Evolutionary conservation across 2,888 invertebrate genomes (phyloP).

Genomic region (Chrysolina haemoptera): DNA sequence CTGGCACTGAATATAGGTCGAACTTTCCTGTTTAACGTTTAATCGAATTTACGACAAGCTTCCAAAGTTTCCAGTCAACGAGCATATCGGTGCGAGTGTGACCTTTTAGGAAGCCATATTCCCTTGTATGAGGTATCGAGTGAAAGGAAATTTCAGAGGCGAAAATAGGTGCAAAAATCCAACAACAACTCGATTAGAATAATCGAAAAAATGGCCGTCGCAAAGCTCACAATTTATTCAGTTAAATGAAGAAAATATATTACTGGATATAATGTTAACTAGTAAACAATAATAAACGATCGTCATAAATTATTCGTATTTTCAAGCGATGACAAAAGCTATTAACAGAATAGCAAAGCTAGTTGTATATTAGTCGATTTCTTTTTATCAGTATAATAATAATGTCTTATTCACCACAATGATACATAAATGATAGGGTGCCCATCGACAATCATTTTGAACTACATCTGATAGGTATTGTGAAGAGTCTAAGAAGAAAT

Average conservation of each 20-base stretch:
- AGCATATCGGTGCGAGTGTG: background rate
- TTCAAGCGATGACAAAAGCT: background rate
- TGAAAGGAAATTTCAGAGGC: background rate
- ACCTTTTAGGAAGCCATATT: background rate
- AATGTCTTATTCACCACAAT: no score
- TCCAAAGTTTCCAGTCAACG: background rate
- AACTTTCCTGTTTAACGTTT: background rate
- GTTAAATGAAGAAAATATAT: no score
- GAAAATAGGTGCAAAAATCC: background rate
- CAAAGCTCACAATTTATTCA: no score
- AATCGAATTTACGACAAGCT: conserved; percentile 15
- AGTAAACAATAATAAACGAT: no score
- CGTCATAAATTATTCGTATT: no score
- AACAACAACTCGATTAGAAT: background rate
- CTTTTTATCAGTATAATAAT: no score
- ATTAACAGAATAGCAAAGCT: background rate
- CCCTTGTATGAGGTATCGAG: background rate
- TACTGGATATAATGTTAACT: no score
- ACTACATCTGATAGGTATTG: no score
- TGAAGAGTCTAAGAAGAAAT: no score
- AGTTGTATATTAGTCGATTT: no score
- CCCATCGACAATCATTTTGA: no score
- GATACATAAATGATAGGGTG: no score
- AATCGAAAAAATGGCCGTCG: background rate
- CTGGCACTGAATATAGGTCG: conserved; percentile 19